Base-by-base conservation (phyloP, 2,113 vertebrate genomes). In the Sceloporus tristichus region DNA sequence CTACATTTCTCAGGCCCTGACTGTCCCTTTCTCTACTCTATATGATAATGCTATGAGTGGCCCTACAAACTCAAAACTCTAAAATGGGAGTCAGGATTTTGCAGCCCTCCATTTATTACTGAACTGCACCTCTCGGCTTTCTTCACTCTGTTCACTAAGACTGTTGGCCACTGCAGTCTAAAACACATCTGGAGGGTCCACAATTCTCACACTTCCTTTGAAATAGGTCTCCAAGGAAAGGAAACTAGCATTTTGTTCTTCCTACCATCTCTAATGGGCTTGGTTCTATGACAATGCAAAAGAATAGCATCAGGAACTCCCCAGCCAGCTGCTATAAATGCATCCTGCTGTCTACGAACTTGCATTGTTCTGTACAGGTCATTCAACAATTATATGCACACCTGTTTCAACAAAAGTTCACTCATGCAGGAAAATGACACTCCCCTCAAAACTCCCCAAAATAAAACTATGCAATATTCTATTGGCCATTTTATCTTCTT, bases 341-440 rank as follows among this genome's bases (percentile, higher is more conserved):
- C n/a, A 74, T 53, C 76, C 42, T 70, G 48, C 48, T 70, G 11
- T 70, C 65, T 42, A 75, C 38, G 81, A 56, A 40, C n/a, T 29
- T 56, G 16, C 66, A 80, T 73, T 80, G 68, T 73, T 59, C 78
- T 27, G 9, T 23, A 82, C 8, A 87, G 80, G 34, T n/a, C 38
- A 81, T 71, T 70, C 19, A 86, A 56, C 79, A 86, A 71, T 81
- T 74, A n/a, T 13, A 48, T 65, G 34, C 23, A 62, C 68, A 68
- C 29, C 65, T 79, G 29, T 59, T 68, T 18, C 29, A 86, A 79
- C 25, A 48, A 9, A 87, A 53, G 34, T 25, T 75, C 19, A 66
- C 6, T 4, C 8, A 75, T 48, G 79, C 25, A 53, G 56, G 53
- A 9, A 65, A 74, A 74, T 62, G 19, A 48, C 11, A 1, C 48